These are phyloP conservation scores for Danaus melanippus DNA, from an alignment of 1,140 invertebrate species.

Conservation along the genomic window DNA sequence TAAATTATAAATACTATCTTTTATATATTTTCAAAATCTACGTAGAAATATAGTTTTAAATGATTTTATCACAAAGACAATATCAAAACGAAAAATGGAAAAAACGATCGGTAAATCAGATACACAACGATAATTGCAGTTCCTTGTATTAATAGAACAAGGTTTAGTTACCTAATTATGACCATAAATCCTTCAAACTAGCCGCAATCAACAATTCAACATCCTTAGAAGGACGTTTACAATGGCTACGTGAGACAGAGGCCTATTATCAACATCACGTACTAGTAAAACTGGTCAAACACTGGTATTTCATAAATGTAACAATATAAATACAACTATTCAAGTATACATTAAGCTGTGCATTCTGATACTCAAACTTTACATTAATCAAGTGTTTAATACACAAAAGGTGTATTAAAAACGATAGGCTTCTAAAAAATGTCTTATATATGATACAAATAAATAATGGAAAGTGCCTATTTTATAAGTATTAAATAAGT, in stretches of 20 bases:
- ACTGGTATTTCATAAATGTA: conserved; percentile 6
- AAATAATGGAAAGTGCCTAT: too few species aligned
- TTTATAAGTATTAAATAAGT: too few species aligned
- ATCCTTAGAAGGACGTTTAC: conserved; percentile 36
- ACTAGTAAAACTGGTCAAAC: conserved; percentile 12
- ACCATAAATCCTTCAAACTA: conserved; percentile 29
- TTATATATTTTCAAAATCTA: not conserved
- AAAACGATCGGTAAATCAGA: too few species aligned
- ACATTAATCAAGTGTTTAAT: too few species aligned
- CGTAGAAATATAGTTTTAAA: not conserved
- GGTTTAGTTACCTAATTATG: conserved; percentile 33
- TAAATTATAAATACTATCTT: too few species aligned
- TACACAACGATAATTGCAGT: conserved; percentile 17
- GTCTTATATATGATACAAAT: too few species aligned
- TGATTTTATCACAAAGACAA: not conserved
- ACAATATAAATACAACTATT: too few species aligned
- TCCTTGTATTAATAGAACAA: conserved; percentile 26
- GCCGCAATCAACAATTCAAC: conserved; percentile 20
- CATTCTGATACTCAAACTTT: too few species aligned
- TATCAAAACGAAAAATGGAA: too few species aligned
- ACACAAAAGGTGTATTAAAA: too few species aligned
- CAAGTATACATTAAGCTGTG: too few species aligned
- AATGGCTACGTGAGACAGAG: conserved; percentile 15
- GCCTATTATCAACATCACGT: conserved; percentile 16
- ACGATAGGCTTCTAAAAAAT: too few species aligned